Base-by-base conservation (phyloP, 1,140 invertebrate genomes). In the Myzus persicae region DNA sequence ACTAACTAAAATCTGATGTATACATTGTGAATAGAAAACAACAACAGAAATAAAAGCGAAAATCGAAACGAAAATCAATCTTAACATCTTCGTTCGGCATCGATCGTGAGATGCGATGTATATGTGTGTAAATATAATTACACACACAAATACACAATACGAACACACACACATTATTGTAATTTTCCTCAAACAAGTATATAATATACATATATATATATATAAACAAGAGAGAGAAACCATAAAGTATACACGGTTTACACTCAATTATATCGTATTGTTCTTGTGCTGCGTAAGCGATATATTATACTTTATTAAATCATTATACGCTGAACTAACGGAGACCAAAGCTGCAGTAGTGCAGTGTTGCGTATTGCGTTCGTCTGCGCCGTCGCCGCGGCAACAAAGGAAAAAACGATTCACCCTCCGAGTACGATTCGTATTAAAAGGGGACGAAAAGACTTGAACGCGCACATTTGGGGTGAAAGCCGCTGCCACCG, bases 381-480 rank as follows among this genome's bases (percentile, higher is more conserved):
- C 54, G 51, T 90, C 51, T 67, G 51, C 51, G 51, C 88, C 89
- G 89, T 90, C 89, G 89, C 89, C 89, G 89, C 36, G 89, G 89
- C 26, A 90, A 90, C 89, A 90, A 90, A 90, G 51, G 54, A 90
- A 90, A 51, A 59, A 59, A 8, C 89, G 89, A 89, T 90, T 90
- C 89, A 90, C 89, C 89, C 89, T 67, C 51, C 89, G 36, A 54
- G 48, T 54, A 26, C 48, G 54, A 67, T 59, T 42, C 40, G 31
- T 40, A 85, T 59, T 59, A 26, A 42, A 38, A 14, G 89, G 51
- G 51, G 38, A 90, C 38, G 89, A 90, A 90, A 59, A 90, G 51
- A 90, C 89, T 90, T 90, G 89, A 90, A 90, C 88, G 88, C 88
- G 36, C 38, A 59, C 24, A 54, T 44, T 90, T 90, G 51, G 89